phyloP scores from a whole-genome alignment of 23 tunicate genomes.

The Halocynthia roretzi region DNA sequence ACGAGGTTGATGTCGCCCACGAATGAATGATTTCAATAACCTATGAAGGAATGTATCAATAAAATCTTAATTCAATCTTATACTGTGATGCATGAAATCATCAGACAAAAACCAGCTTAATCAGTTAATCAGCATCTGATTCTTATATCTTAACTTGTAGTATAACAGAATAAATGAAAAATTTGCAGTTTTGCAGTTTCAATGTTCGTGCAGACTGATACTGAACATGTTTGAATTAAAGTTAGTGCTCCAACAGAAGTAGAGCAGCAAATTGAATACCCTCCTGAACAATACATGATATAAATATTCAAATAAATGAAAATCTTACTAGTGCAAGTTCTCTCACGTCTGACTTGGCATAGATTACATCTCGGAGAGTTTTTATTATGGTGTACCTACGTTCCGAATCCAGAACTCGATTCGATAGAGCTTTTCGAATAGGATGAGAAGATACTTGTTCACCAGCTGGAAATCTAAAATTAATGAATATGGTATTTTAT shows the following conservation, averaged over 20 bases:
- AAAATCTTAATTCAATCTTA: too few relatives aligned
- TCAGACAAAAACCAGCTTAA: too few relatives aligned
- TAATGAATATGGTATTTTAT: neutral
- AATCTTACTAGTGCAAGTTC: neutral
- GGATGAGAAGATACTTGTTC: conserved; percentile 2
- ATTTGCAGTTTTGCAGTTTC: too few relatives aligned
- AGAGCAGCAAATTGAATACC: too few relatives aligned
- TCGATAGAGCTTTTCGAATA: neutral
- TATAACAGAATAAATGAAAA: too few relatives aligned
- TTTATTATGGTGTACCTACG: neutral
- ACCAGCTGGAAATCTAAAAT: neutral
- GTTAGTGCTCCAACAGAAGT: too few relatives aligned
- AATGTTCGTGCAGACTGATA: too few relatives aligned
- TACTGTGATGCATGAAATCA: too few relatives aligned
- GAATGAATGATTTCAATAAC: conserved; percentile 4
- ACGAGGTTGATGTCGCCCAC: neutral
- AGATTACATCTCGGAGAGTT: neutral
- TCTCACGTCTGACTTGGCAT: neutral
- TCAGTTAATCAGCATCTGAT: too few relatives aligned
- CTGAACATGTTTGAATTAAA: too few relatives aligned
- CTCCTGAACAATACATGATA: neutral
- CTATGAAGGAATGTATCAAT: neutral
- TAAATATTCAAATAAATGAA: neutral
- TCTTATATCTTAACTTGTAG: too few relatives aligned
- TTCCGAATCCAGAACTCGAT: neutral